Conservation (phyloP, 2,888 invertebrate genomes). For the Anagyrus pseudococci region DNA sequence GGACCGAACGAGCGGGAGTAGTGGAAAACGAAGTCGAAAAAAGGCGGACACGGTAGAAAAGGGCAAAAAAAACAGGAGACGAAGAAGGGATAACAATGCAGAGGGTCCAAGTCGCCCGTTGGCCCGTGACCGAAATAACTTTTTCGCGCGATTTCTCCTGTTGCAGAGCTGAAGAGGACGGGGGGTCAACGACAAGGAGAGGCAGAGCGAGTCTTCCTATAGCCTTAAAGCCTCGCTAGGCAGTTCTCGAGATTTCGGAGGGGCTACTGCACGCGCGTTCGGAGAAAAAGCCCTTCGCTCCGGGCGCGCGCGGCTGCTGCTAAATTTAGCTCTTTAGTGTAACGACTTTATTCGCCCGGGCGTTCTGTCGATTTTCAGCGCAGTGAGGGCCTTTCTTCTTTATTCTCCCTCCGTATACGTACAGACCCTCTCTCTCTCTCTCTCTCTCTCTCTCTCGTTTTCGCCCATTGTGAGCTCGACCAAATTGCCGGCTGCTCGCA, state of each 20-base stretch:
- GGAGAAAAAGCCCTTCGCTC: not conserved
- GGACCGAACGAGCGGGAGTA: no score
- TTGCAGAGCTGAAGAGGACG: not conserved
- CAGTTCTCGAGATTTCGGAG: conserved; percentile 18
- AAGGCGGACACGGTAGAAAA: not conserved
- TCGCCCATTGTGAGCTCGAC: no score
- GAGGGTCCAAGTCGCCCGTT: conserved; percentile 4
- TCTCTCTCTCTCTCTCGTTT: not conserved
- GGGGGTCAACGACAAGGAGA: no score
- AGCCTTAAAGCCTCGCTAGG: not conserved
- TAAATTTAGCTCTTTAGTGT: conserved; percentile 35
- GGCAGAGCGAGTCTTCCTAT: no score
- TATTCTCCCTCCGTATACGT: no score
- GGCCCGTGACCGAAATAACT: conserved; percentile 32
- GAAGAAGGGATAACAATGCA: conserved; percentile 22
- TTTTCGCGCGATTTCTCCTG: conserved; percentile 29
- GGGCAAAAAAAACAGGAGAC: not conserved
- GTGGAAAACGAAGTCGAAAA: no score
- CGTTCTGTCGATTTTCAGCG: not conserved
- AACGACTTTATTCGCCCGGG: conserved; percentile 17
- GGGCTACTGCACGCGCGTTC: not conserved
- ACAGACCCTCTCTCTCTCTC: not conserved
- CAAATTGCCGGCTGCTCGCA: not conserved
- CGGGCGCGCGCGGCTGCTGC: conserved; percentile 1
- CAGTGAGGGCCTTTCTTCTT: not conserved